These are phyloP conservation scores for Anoplius nigerrimus DNA, from an alignment of 2,888 invertebrate species.

Conservation along the genomic window DNA sequence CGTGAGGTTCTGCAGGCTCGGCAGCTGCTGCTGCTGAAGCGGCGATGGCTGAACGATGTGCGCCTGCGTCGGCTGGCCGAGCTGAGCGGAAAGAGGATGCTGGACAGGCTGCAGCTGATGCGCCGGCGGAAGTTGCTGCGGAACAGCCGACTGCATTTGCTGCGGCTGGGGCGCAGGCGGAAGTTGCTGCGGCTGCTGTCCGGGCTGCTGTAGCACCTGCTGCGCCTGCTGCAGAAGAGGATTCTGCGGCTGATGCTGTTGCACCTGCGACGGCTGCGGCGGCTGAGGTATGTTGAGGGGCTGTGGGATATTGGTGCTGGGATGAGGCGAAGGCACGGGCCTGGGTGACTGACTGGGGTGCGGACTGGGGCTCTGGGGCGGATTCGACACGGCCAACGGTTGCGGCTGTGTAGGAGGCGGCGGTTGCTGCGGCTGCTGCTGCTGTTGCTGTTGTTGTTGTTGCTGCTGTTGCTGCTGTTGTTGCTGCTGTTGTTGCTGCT, in stretches of 20 bases:
- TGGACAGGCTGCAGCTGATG: conserved; percentile 61
- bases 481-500: conserved; percentile 40
- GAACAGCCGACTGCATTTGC: conserved; percentile 57
- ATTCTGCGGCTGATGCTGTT: conserved; percentile 57
- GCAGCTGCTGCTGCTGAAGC: conserved; percentile 55
- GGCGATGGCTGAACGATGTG: conserved; percentile 68
- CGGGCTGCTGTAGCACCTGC: conserved; percentile 51
- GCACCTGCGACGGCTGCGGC: conserved; percentile 65
- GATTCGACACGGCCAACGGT: conserved; percentile 52
- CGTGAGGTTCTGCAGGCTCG: conserved; percentile 54
- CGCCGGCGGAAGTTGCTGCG: conserved; percentile 59
- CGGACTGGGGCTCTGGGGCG: conserved; percentile 67
- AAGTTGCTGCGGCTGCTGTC: conserved; percentile 55
- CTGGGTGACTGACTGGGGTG: conserved; percentile 69
- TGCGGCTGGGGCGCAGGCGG: conserved; percentile 59
- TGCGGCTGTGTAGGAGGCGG: conserved; percentile 46
- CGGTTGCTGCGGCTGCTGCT: conserved; percentile 22
- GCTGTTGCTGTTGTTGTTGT: conserved; percentile 40
- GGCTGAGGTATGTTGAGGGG: conserved; percentile 72
- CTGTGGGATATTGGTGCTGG: conserved; percentile 63
- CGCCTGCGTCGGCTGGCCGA: conserved; percentile 61
- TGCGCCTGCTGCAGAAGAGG: conserved; percentile 60
- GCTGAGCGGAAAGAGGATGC: conserved; percentile 61
- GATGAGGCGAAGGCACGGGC: conserved; percentile 66
- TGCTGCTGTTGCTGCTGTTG: conserved; percentile 32